Conservation (phyloP, 2,113 vertebrate genomes). For the Melierax canorus region DNA sequence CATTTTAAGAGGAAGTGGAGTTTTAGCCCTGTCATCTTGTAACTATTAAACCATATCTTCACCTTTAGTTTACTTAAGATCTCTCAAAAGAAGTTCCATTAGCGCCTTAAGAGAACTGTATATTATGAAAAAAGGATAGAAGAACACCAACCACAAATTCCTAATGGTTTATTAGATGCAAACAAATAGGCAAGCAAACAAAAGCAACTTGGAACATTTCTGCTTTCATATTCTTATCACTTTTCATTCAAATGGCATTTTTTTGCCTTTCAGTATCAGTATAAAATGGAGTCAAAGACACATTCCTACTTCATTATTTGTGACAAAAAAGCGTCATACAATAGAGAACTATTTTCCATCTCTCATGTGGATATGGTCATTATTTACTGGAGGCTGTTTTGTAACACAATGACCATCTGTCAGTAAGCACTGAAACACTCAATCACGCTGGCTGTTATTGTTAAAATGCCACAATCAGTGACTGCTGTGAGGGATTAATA, state of each 20-base stretch:
- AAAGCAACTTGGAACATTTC: not conserved
- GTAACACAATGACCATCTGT: slow-evolving; percentile 56
- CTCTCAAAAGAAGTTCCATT: not conserved
- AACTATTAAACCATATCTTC: not conserved
- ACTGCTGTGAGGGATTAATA: slow-evolving; percentile 7
- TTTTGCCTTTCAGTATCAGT: not conserved
- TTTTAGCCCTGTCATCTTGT: not conserved
- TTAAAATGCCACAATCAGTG: slow-evolving; percentile 39
- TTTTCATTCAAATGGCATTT: not conserved
- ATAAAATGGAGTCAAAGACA: not conserved
- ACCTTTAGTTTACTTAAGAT: not conserved
- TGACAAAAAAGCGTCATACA: not conserved
- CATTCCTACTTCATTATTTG: not conserved
- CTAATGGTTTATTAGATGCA: not conserved
- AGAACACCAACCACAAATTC: not conserved
- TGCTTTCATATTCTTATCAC: not conserved
- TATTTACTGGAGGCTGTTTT: slow-evolving; percentile 49
- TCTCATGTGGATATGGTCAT: slow-evolving; percentile 43
- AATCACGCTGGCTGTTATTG: slow-evolving; percentile 25
- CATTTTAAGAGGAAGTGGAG: not conserved
- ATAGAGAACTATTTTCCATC: slow-evolving; percentile 35
- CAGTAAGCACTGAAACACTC: slow-evolving; percentile 37
- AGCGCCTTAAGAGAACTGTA: not conserved
- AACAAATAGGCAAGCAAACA: not conserved
- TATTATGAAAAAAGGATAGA: not conserved